phyloP scores from a whole-genome alignment of 2,113 vertebrate genomes.

The Hemicordylus capensis region DNA sequence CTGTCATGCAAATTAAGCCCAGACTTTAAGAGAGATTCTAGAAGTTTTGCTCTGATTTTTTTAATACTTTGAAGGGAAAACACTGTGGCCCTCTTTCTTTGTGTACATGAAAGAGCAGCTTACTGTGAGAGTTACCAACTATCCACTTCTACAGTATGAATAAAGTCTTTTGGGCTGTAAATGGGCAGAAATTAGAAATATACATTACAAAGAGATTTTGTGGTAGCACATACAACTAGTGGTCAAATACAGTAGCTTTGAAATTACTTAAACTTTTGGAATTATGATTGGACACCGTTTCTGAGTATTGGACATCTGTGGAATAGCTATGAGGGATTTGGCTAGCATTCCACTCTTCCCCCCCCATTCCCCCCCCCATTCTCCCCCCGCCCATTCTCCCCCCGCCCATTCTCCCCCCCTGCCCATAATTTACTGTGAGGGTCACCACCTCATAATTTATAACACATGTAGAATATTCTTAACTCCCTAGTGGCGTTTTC shows the following conservation, averaged over 20 bases:
- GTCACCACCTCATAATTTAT: slow-evolving; percentile 25
- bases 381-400: too few species aligned
- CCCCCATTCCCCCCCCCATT: too few species aligned
- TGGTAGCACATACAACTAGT: background rate
- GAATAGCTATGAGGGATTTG: slow-evolving; percentile 19
- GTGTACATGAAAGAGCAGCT: slow-evolving; percentile 15
- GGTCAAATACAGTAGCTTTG: background rate
- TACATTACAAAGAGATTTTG: background rate
- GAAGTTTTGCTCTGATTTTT: slow-evolving; percentile 48
- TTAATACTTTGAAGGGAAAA: slow-evolving; percentile 17
- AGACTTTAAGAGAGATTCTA: slow-evolving; percentile 31
- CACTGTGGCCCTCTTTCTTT: background rate
- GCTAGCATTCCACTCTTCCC: background rate
- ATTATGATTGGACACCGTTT: background rate
- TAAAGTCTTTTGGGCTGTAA: background rate
- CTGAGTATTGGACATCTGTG: background rate
- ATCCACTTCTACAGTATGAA: slow-evolving; percentile 12
- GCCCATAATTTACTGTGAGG: slow-evolving; percentile 7
- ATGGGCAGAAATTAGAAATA: background rate
- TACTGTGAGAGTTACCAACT: slow-evolving; percentile 18
- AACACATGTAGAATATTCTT: slow-evolving; percentile 12
- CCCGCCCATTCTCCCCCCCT: too few species aligned
- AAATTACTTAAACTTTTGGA: background rate
- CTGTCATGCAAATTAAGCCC: slow-evolving; percentile 47
- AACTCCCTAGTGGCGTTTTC: background rate